Percentiles rank a stretch among this genome's conserved stretches.
phyloP scores from a whole-genome alignment of 2,797 vertebrate species.

The Psittacula derbiana region DNA sequence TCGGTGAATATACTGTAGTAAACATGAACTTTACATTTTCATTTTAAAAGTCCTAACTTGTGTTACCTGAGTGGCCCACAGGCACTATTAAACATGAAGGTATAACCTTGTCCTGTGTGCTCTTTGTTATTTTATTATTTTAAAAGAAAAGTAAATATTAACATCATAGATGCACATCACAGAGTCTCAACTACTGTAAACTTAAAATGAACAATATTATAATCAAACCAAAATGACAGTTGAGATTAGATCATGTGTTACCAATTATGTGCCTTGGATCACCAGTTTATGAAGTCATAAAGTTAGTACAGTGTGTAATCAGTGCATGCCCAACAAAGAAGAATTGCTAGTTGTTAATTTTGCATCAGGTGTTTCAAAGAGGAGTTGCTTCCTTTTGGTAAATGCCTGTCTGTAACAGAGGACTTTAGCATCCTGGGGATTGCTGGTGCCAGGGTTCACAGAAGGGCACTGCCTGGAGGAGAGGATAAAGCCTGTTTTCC shows the following conservation, averaged over 20 bases:
- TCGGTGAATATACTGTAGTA: not conserved
- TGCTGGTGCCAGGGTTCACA: not conserved
- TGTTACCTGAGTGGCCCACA: not conserved
- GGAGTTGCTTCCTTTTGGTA: not conserved
- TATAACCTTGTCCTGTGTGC: not conserved
- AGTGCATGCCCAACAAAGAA: not conserved
- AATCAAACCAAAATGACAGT: not conserved
- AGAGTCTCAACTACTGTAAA: not conserved
- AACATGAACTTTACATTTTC: not conserved
- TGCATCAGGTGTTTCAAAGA: not conserved
- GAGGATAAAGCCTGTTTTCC: not conserved
- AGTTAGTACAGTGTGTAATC: not conserved
- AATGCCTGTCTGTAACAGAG: not conserved
- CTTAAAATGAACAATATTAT: not conserved
- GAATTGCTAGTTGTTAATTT: not conserved
- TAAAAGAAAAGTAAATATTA: conserved; percentile 24
- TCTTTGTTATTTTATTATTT: not conserved
- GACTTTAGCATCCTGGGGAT: not conserved
- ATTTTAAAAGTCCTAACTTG: not conserved
- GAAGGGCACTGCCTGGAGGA: not conserved
- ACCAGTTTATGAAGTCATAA: conserved; percentile 29
- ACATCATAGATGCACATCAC: not conserved
- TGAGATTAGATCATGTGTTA: conserved; percentile 10
- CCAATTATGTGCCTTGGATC: not conserved
- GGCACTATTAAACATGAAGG: not conserved